phyloP scores from a whole-genome alignment of 2,888 invertebrate species.

The Conchocele bisecta region DNA sequence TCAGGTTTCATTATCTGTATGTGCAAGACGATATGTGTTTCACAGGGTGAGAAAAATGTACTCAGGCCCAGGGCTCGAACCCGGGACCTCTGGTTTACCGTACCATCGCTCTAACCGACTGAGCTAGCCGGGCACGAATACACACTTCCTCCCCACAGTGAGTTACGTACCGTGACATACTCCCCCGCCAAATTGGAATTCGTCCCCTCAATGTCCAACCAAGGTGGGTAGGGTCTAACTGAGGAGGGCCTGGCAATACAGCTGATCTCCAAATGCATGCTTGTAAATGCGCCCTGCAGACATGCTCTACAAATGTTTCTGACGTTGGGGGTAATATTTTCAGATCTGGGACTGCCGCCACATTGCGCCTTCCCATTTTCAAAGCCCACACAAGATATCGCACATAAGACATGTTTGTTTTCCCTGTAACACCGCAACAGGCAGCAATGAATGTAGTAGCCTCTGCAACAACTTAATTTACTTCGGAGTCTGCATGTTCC shows the following conservation, averaged over 20 bases:
- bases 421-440: conserved; percentile 3
- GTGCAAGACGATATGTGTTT: too few species aligned
- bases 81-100: too few species aligned
- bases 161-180: not conserved
- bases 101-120: too few species aligned
- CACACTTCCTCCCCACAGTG: not conserved
- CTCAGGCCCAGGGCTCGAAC: too few species aligned
- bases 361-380: not conserved
- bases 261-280: not conserved
- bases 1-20: too few species aligned
- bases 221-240: not conserved
- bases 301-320: not conserved
- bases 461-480: not conserved
- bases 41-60: too few species aligned
- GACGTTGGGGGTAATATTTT: not conserved
- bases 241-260: not conserved
- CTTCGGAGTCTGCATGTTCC: not conserved
- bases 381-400: conserved; percentile 4
- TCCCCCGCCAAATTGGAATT: not conserved
- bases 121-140: too few species aligned
- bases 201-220: not conserved
- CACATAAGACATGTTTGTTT: not conserved
- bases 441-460: conserved; percentile 1
- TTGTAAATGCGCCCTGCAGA: not conserved
- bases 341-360: too few species aligned